A percentile compares a stretch with the other conserved stretches of the same genome.
These are phyloP conservation scores for Gasterosteus nipponicus DNA, from an alignment of 2,113 vertebrate species.

Conservation along the genomic window DNA sequence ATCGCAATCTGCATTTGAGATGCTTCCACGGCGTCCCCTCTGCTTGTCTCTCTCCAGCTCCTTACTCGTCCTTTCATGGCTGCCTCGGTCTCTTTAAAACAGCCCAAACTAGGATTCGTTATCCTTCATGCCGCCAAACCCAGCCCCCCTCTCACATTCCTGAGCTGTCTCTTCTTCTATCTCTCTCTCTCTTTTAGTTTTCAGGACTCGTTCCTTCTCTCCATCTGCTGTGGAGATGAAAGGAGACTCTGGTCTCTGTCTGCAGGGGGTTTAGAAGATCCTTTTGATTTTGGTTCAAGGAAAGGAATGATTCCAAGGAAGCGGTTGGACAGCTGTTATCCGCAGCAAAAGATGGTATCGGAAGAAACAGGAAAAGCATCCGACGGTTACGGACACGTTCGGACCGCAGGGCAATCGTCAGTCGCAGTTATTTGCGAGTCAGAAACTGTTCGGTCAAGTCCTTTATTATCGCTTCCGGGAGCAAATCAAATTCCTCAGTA, in stretches of 20 bases:
- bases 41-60: background rate
- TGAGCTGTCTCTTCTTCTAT: background rate
- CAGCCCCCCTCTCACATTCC: constrained; percentile 29
- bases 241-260: constrained; percentile 50
- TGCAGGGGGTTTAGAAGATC: constrained; percentile 57
- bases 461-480: background rate
- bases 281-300: constrained; percentile 51
- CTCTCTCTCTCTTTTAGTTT: constrained; percentile 27
- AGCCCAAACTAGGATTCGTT: constrained; percentile 24
- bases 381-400: background rate
- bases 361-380: background rate
- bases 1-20: constrained; percentile 33
- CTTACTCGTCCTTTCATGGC: constrained; percentile 23
- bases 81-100: constrained; percentile 18
- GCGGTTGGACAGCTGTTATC: constrained; percentile 18
- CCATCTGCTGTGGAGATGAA: constrained; percentile 54
- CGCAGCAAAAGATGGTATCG: constrained; percentile 25
- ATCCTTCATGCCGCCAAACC: constrained; percentile 40
- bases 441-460: background rate
- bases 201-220: constrained; percentile 27
- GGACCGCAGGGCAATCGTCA: background rate
- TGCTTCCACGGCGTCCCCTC: constrained; percentile 18
- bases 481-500: background rate
- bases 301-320: constrained; percentile 35
- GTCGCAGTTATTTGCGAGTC: background rate